Evolutionary conservation across 92 coral and sea anemone genomes (phyloP), one percentile per base, ranked within the genome.

Genomic region (Bergia puertoricense): DNA sequence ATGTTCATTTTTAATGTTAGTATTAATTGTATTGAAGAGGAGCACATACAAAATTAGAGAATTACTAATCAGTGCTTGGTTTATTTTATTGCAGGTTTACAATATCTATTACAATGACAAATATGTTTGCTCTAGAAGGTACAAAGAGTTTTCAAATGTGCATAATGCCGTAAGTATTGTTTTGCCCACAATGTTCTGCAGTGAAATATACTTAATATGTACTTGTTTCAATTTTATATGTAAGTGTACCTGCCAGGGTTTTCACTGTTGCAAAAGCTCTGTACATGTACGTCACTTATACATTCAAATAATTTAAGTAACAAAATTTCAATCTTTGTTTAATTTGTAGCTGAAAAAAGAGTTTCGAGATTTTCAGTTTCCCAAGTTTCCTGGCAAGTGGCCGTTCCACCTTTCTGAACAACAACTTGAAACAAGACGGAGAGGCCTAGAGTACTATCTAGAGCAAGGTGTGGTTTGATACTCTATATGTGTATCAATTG

Each of bases 321-420:
- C 30, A 30, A 30, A 30, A 72, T 37, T 8, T 4, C 50, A 13
- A 8, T 22, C 16, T 45, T 51, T 2, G n/a, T 74, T 36, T 10
- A 10, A 45, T 57, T 57, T 46, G 82, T 1, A 97, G 99, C 88
- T 97, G 23, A 94, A 91, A 54, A 97, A 93, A 71, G 97, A 97
- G 86, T 97, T 97, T 82, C 91, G 95, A 87, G 99, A 97, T 67
- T 97, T 90, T 81, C 97, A 95, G 88, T 97, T 96, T 83, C 99
- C 99, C 48, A 97, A 97, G 88, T 95, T 97, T 82, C 99, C 99
- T 79, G 97, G 99, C 45, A 95, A 97, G 86, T 95, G 98, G 99
- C 98, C 98, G 1, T 95, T 97, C 74, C 95, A 94, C 79, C 90
- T 97, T 84, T 94, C 99, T 57, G 99, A 97, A 75, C 96, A 93